Base-by-base conservation (phyloP, 1,140 invertebrate species). In the Scaptomyza graminum region DNA sequence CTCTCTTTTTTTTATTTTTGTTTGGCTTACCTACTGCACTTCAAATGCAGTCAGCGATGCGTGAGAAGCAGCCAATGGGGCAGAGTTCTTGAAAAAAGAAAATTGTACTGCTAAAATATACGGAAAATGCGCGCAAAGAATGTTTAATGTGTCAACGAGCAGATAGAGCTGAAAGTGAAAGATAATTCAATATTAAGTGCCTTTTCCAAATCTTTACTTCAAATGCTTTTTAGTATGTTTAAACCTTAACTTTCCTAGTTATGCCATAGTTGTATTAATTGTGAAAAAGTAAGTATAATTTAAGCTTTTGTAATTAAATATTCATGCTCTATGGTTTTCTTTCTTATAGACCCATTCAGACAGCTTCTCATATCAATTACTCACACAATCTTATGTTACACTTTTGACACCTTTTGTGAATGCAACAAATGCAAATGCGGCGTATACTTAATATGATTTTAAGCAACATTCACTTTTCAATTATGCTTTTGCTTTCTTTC, bases 21-120 rank as follows among this genome's bases (percentile, higher is more conserved):
- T n/a, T 51, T 59, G 77, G 82, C 54, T 85, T 82, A 87, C 81
- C 82, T 60, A 85, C 60, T 85, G 81, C 81, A 85, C 81, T 87
- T 82, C 63, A 85, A 87, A 75, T 85, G 81, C 82, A 81, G 59
- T 68, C 74, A 82, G 52, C 78, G 69, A 52, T 78, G 67, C 79
- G 52, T 49, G 60, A 73, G 74, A 55, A 60, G 51, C 65, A 61
- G 37, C 70, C 46, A 56, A 49, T 57, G 62, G 49, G 51, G 18
- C 46, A 50, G n/a, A 63, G 63, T 41, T 54, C 50, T 13, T 15
- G 4, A 44, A 8, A 1, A 15, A 62, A 22, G 18, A 22, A 22
- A 1, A 22, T 22, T 22, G 18, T 22, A 3, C 18, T 22, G 18
- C 0, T 2, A 22, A 13, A 15, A 46, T 52, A 16, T 9, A 28